Evolutionary conservation across 2,113 vertebrate species (phyloP).

Genomic region (Rana temporaria): DNA sequence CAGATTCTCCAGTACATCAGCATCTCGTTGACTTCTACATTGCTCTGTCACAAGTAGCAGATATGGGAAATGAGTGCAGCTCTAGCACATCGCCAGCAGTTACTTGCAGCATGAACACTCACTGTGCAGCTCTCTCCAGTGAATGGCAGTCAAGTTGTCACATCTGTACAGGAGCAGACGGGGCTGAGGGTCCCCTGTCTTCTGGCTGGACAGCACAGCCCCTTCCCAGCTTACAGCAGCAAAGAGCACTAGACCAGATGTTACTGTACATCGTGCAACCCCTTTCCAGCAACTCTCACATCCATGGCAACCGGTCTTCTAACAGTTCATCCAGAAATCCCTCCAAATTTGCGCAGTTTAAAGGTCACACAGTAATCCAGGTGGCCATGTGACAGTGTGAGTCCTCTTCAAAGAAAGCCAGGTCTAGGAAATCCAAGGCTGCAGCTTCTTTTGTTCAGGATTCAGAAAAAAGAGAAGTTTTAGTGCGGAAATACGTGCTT

Average conservation of each 20-base stretch:
- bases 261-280: not conserved
- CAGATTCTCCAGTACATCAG: not conserved
- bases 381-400: not conserved
- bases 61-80: not conserved
- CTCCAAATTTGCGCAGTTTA: slow-evolving; percentile 3
- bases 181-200: not conserved
- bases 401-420: not conserved
- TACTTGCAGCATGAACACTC: slow-evolving; percentile 21
- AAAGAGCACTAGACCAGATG: slow-evolving; percentile 3
- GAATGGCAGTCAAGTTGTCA: not conserved
- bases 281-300: not conserved
- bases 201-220: not conserved
- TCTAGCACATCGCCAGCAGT: not conserved
- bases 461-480: slow-evolving; percentile 23
- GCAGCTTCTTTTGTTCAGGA: not conserved
- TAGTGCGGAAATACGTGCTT: slow-evolving; percentile 76
- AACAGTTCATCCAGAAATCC: slow-evolving; percentile 50
- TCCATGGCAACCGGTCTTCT: slow-evolving; percentile 43
- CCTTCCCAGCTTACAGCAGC: not conserved
- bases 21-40: slow-evolving; percentile 26
- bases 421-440: not conserved
- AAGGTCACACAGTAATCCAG: not conserved
- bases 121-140: slow-evolving; percentile 8
- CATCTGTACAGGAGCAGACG: not conserved
- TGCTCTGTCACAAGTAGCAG: not conserved